Evolutionary conservation across 2,888 invertebrate species (phyloP), one percentile per base, ranked within the genome.

Genomic region (Watsonalla cultraria): DNA sequence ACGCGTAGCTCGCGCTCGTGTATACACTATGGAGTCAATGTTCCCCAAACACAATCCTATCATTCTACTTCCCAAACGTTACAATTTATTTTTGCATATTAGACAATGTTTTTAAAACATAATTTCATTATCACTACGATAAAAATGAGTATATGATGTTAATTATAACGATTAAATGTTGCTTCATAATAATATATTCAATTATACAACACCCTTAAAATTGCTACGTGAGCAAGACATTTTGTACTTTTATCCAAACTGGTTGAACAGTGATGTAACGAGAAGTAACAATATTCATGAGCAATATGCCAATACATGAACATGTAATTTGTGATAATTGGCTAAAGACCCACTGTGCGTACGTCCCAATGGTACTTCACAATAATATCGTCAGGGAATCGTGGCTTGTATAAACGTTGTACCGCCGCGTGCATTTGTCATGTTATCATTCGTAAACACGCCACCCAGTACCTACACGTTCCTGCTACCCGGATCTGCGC

Each of bases 211-310:
- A 76, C 70, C 66, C 82, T 80, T 85, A 84, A 77, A 78, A 78
- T 78, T 82, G 86, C 85, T 85, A 86, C 80, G 65, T 89, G 89
- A 90, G 90, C 90, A 89, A 86, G 74, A 72, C 76, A 80, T 90
- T 24, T 89, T 90, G 89, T 90, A 90, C 90, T 89, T 86, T 78
- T 67, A 70, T 65, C 62, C 66, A 71, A 76, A 72, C 71, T 73
- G 74, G 70, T 76, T 74, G 70, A 66, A 62, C 71, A 71, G 72
- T 74, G 73, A 74, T 75, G 72, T 70, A 64, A 65, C 49, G 64
- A 65, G 54, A 59, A 61, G 52, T 57, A 60, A 57, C 51, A 59
- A 62, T 61, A 55, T 61, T 61, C 61, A 62, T 70, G 76, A 78
- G 76, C 76, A 73, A 71, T 75, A 71, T 64, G 75, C 78, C 76